Base-by-base conservation (phyloP, 2,888 invertebrate genomes). In the Agrochola litura region DNA sequence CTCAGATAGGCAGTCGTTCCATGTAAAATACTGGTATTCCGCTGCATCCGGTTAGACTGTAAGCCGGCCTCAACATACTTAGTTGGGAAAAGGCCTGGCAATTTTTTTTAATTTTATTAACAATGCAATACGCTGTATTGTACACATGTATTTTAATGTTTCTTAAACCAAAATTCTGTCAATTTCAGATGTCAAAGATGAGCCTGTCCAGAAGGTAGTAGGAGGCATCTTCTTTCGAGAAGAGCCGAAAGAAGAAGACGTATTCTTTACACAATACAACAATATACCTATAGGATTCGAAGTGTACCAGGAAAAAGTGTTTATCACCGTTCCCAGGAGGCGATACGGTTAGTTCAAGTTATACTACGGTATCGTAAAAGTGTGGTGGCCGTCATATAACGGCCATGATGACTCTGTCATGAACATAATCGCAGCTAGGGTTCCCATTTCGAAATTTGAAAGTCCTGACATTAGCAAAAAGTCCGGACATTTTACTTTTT, bases 271-370 rank as follows among this genome's bases (percentile, higher is more conserved):
- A 0, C 95, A 95, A 54, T 95, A 95, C 86, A 97, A 97, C 90
- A 98, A 98, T 86, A 95, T 98, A 41, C 98, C 98, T 0, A 97
- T 98, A 81, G 98, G 98, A 0, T 92, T 98, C 0, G 97, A 97
- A 73, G 95, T 97, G 0, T 97, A 97, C 95, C 89, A 94, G 4
- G 96, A 97, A 72, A 97, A 97, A 81, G 92, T 98, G 0, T 98
- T 98, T 86, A 94, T 98, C 0, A 98, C 98, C 0, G 97, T 98
- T 9, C 98, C 98, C 0, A 96, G 98, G 74, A 97, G 98, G 90
- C 97, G 97, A 74, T 91, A 95, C 64, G 97, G 97, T 96, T 0
- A 43, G 76, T 37, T 37, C 37, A 37, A 37, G 37, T 37, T 37
- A 37, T 2, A 4, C 5, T 37, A 3, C 37, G 37, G 37, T 37